A percentile compares a stretch with the other conserved stretches of the same genome.
These are phyloP conservation scores for Frankliniella intonsa DNA, from an alignment of 2,888 invertebrate genomes.

Conservation along the genomic window DNA sequence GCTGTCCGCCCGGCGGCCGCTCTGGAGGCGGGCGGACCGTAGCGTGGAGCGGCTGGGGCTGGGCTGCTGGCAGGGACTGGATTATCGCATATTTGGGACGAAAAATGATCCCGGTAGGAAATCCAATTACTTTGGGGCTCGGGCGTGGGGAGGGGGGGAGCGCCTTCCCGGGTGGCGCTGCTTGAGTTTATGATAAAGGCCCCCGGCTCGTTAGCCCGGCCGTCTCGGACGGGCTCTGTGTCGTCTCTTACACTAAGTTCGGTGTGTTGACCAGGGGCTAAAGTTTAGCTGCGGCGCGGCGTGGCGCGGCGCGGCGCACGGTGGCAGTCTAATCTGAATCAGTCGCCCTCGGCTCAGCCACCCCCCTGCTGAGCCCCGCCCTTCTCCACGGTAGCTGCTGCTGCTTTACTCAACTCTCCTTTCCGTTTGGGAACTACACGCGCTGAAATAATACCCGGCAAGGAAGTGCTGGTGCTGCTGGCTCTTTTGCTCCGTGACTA, in stretches of 20 bases:
- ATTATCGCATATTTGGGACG: not conserved
- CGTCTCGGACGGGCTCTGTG: not conserved
- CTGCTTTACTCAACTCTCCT: too few relatives aligned
- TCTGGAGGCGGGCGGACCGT: not conserved
- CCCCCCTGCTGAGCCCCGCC: not conserved
- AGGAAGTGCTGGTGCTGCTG: not conserved
- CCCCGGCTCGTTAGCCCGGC: not conserved
- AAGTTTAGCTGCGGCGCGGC: not conserved
- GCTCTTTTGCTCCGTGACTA: too few relatives aligned
- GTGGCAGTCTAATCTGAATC: not conserved
- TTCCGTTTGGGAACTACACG: too few relatives aligned
- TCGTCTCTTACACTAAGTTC: not conserved
- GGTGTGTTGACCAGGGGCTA: not conserved
- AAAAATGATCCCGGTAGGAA: not conserved
- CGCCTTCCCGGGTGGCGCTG: not conserved
- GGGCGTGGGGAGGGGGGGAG: not conserved
- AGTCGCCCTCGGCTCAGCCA: too few relatives aligned
- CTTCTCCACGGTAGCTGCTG: not conserved
- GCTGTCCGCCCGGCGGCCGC: not conserved
- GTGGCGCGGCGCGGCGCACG: not conserved
- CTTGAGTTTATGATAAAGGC: constrained; percentile 10
- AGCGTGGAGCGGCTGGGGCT: not conserved
- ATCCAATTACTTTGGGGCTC: not conserved
- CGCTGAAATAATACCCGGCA: too few relatives aligned
- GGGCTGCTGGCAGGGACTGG: not conserved